phyloP scores from a whole-genome alignment of 2,888 invertebrate species.

The Exocentrus adspersus region DNA sequence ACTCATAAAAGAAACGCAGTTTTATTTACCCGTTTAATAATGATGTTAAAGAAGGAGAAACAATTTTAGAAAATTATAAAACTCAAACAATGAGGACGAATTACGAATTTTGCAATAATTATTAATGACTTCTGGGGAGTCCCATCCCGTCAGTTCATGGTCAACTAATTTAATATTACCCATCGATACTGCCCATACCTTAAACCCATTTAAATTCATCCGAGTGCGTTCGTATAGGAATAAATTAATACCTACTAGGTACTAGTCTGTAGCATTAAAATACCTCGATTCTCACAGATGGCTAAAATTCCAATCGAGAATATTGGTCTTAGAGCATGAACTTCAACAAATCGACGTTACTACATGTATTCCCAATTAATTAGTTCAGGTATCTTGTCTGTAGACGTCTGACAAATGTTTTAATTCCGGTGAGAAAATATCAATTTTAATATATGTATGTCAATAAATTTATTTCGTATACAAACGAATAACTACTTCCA shows the following conservation, averaged over 20 bases:
- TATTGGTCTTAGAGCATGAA: background rate
- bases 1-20: no score
- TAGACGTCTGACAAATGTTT: conserved; percentile 12
- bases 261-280: background rate
- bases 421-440: background rate
- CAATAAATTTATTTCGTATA: no score
- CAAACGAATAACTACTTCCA: no score
- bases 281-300: background rate
- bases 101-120: no score
- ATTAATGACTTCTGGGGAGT: conserved; percentile 7
- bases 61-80: no score
- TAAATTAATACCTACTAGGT: no score
- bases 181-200: conserved; percentile 13
- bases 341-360: conserved; percentile 8
- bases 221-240: background rate
- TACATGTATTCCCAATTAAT: conserved; percentile 10
- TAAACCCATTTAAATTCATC: conserved; percentile 14
- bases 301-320: background rate
- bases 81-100: no score
- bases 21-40: no score
- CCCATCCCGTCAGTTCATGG: conserved; percentile 7
- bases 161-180: conserved; percentile 10
- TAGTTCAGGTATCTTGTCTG: background rate
- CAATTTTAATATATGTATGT: background rate
- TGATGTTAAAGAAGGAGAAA: no score